These are phyloP conservation scores for Hipparchia semele DNA, from an alignment of 2,888 invertebrate genomes.

Conservation along the genomic window DNA sequence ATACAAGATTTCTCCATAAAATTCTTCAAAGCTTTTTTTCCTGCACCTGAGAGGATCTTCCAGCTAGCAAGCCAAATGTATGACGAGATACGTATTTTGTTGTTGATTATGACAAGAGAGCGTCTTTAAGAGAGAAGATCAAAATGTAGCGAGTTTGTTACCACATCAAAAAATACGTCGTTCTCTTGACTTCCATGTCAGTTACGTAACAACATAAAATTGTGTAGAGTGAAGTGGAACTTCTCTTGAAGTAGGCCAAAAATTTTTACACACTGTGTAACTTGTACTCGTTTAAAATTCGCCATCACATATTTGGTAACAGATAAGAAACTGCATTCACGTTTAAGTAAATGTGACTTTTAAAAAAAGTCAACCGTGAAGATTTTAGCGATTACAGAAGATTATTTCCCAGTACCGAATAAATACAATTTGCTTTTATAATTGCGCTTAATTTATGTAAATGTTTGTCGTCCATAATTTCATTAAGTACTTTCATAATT, in stretches of 20 bases:
- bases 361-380: slow-evolving; percentile 39
- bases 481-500: slow-evolving; percentile 28
- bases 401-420: slow-evolving; percentile 26
- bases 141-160: not conserved
- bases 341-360: slow-evolving; percentile 36
- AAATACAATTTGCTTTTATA: slow-evolving; percentile 38
- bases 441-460: slow-evolving; percentile 31
- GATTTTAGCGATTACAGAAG: slow-evolving; percentile 40
- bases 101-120: not conserved
- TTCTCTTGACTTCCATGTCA: not conserved
- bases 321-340: slow-evolving; percentile 34
- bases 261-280: slow-evolving; percentile 27
- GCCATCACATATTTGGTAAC: slow-evolving; percentile 37
- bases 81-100: no score
- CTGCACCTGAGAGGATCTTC: not conserved
- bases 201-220: slow-evolving; percentile 8
- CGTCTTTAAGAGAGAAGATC: not conserved
- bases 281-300: slow-evolving; percentile 29
- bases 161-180: not conserved
- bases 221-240: slow-evolving; percentile 5
- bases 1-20: no score
- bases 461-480: slow-evolving; percentile 21
- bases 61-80: no score
- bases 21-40: no score
- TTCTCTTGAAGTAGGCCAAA: slow-evolving; percentile 8